Evolutionary conservation across 2,797 vertebrate species (phyloP), one percentile per base, ranked within the genome.

Genomic region (Xenentodon cancila): DNA sequence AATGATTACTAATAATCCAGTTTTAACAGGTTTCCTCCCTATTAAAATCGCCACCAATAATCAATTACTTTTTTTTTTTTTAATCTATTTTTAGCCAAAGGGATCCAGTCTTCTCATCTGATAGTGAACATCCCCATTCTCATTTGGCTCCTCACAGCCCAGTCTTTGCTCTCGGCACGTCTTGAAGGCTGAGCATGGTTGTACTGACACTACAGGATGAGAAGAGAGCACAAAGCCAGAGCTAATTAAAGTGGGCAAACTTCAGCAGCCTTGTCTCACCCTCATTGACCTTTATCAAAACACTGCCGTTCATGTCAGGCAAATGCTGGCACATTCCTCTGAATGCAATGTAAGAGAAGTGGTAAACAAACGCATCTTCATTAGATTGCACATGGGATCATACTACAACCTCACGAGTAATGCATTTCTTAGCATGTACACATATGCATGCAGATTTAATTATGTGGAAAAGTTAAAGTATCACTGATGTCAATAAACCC

Each of bases 201-300:
- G 60, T 73, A 68, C 80, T 75, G 84, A 80, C 84, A 78, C 73
- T 49, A 68, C 75, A 79, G 60, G 73, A 85, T 71, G 87, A 88
- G 75, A 64, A 22, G 81, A 73, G 78, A 79, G 73, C 80, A 86
- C 80, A 84, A 84, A 84, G 86, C 75, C 82, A 51, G 65, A 64
- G 84, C 85, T 92, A 92, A 93, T 93, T 93, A 91, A 88, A 88
- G 82, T 70, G 79, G 81, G 83, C 87, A 90, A 90, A 91, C 90
- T 89, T 89, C 80, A 78, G 73, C 78, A 47, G 81, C 82, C 87
- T 75, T 87, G 86, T 87, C 89, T 92, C 84, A 77, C 86, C 87
- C 84, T 87, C 89, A 80, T 84, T 92, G 92, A 93, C 91, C 91
- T 93, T 92, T 91, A 90, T 90, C 91, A 89, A 89, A 87, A 86